Conservation (phyloP, 1,140 invertebrate species). For the Ctenoplectra terminalis region DNA sequence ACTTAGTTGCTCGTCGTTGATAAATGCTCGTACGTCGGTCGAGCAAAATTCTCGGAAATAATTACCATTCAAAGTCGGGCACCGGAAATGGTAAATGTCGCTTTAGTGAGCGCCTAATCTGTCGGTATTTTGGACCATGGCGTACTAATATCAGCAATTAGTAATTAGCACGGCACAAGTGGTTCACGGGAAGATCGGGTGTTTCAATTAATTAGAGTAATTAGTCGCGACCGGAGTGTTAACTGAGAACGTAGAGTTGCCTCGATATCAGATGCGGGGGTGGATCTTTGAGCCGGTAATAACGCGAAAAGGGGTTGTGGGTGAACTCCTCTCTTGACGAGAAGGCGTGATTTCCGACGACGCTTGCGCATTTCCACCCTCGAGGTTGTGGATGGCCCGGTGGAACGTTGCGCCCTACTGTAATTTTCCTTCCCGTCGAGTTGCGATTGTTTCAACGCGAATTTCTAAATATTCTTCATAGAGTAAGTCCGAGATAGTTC, state of each 20-base stretch:
- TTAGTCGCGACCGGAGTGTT: slow-evolving; percentile 80
- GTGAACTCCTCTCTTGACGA: slow-evolving; percentile 52
- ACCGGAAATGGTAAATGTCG: slow-evolving; percentile 1
- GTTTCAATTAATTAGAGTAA: slow-evolving; percentile 81
- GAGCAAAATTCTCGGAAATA: not conserved
- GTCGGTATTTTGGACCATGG: slow-evolving; percentile 2
- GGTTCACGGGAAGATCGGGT: slow-evolving; percentile 60
- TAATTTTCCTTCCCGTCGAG: not conserved
- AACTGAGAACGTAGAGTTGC: slow-evolving; percentile 76
- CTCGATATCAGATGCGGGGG: slow-evolving; percentile 68
- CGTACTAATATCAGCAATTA: slow-evolving; percentile 73
- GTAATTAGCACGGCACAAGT: slow-evolving; percentile 69
- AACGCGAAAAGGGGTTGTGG: slow-evolving; percentile 70
- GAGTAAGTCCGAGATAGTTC: too few relatives aligned
- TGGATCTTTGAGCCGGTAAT: slow-evolving; percentile 67
- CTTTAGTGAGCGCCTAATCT: slow-evolving; percentile 11
- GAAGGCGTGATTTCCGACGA: slow-evolving; percentile 74
- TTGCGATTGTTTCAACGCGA: not conserved
- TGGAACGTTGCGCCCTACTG: not conserved
- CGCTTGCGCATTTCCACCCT: slow-evolving; percentile 72
- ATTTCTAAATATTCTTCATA: too few relatives aligned
- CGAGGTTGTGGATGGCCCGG: slow-evolving; percentile 1
- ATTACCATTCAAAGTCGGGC: slow-evolving; percentile 5
- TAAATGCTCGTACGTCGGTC: not conserved
- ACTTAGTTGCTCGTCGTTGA: not conserved